Base-by-base conservation (phyloP, 1,140 invertebrate genomes). In the Penaeus chinensis region DNA sequence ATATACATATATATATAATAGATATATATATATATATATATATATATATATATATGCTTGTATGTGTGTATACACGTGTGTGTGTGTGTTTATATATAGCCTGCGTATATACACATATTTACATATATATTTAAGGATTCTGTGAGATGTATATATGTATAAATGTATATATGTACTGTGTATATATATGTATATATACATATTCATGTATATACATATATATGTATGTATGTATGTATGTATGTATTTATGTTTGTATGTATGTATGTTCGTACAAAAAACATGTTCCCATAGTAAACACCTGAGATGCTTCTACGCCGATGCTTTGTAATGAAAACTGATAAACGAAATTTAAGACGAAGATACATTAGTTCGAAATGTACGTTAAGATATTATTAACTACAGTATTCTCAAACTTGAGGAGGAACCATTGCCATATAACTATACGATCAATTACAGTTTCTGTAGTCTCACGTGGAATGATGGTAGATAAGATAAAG, bases 61-160 rank as follows among this genome's bases (percentile, higher is more conserved):
- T 71, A 24, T 18, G 24, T 60, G 27, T 20, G 19, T 37, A 18
- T 32, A 7, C 3, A 2, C 32, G 11, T 5, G n/a, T 32, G n/a
- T 74, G n/a, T 20, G n/a, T 74, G n/a, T 20, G 32, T 74, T 18
- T 32, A 74, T 20, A 74, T 74, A 74, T 5, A 74, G 27, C 27
- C 27, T 74, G 11, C 7, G 27, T 74, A 74, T 74, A 74, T 74
- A 74, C 27, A n/a, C 27, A 74, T 74, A 74, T 66, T n/a, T 74
- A 74, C 27, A 74, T 74, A 74, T 74, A 74, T 74, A 74, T 74
- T n/a, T 69, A 20, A n/a, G 27, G 22, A 69, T 69, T n/a, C 27
- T n/a, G 22, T 16, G 22, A 69, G 22, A 74, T 74, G 27, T 74
- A 74, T 74, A 74, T 74, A 74, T 74, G 27, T 74, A 74, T 71